Conservation (phyloP, 2,797 vertebrate species). For the Cuniculus paca region DNA sequence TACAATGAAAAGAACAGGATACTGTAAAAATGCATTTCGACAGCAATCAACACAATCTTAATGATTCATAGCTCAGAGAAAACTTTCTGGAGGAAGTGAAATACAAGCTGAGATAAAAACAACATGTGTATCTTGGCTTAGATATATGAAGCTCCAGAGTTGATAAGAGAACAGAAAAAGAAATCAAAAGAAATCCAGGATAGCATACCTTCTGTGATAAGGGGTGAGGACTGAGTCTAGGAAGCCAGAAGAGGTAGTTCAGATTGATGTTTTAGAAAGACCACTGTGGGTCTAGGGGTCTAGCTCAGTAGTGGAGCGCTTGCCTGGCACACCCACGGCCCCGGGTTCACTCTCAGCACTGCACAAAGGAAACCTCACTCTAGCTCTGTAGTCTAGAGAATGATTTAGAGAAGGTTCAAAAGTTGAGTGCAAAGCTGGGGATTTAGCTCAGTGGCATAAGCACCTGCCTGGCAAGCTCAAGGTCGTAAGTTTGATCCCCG, state of each 20-base stretch:
- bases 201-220: background rate
- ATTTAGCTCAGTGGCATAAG: no score
- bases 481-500: no score
- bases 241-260: background rate
- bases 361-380: background rate
- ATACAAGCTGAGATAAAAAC: background rate
- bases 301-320: background rate
- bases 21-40: background rate
- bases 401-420: background rate
- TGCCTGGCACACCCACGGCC: background rate
- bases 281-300: background rate
- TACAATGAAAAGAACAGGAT: background rate
- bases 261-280: background rate
- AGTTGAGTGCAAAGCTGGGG: no score
- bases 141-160: background rate
- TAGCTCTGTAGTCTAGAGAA: background rate
- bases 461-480: no score
- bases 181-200: background rate
- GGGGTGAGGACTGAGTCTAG: background rate
- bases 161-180: background rate
- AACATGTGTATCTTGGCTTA: background rate
- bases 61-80: background rate
- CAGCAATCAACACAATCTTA: background rate
- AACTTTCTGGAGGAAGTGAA: background rate
- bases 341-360: background rate